Evolutionary conservation across 2,113 vertebrate species (phyloP).

Genomic region (Oncorhynchus kisutch): DNA sequence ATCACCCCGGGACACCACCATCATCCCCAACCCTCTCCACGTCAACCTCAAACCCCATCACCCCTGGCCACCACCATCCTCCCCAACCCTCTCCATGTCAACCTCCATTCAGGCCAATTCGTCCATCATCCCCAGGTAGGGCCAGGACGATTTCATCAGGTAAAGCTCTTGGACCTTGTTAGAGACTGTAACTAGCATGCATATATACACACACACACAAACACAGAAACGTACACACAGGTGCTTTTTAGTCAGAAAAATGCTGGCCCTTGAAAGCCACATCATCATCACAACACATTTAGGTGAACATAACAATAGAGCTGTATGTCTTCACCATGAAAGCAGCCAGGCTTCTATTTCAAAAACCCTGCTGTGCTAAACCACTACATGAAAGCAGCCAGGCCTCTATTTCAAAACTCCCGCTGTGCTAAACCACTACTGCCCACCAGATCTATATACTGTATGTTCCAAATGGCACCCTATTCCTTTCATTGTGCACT

Average conservation of each 20-base stretch:
- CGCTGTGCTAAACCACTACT: slow-evolving; percentile 12
- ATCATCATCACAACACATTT: background rate
- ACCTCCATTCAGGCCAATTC: too few relatives aligned
- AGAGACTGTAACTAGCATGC: too few relatives aligned
- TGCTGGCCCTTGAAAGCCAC: background rate
- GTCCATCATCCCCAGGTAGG: too few relatives aligned
- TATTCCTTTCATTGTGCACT: too few relatives aligned
- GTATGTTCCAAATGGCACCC: too few relatives aligned
- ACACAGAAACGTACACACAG: background rate
- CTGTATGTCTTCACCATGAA: background rate
- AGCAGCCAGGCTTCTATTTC: background rate
- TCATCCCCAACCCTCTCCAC: background rate
- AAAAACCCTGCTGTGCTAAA: slow-evolving; percentile 7
- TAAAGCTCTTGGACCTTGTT: too few relatives aligned
- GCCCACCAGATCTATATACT: background rate
- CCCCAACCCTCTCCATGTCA: too few relatives aligned
- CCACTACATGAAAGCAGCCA: background rate
- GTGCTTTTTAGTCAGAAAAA: background rate
- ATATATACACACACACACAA: too few relatives aligned
- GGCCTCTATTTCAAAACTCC: background rate
- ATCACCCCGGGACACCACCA: background rate
- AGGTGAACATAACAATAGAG: background rate
- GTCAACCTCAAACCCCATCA: background rate
- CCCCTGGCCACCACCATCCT: background rate
- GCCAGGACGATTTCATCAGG: too few relatives aligned